Percentiles rank a stretch among this genome's conserved stretches.
Conservation (phyloP, 2,888 invertebrate genomes). For the Leptura quadrifasciata region DNA sequence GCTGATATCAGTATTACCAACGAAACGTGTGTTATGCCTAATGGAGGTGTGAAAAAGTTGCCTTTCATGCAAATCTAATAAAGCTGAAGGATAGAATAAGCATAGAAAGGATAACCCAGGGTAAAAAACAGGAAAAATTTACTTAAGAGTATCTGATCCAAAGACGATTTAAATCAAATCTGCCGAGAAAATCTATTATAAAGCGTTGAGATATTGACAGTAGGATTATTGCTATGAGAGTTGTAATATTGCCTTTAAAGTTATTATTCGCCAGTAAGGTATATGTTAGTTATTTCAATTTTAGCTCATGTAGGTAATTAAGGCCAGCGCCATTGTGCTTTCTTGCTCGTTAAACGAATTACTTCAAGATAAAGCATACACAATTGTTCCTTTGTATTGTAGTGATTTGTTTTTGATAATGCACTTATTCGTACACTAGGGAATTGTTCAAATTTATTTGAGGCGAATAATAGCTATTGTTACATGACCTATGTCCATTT, state of each 20-base stretch:
- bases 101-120: constrained; percentile 27
- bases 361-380: no score
- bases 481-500: no score
- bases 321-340: no score
- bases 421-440: no score
- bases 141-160: constrained; percentile 34
- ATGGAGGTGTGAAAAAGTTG: constrained; percentile 37
- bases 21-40: constrained; percentile 30
- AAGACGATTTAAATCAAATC: constrained; percentile 36
- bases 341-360: no score
- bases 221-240: constrained; percentile 15
- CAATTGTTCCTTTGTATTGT: no score
- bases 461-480: no score
- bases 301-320: no score
- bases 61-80: constrained; percentile 41
- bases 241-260: not conserved
- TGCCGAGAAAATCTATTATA: constrained; percentile 20
- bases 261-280: no score
- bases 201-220: constrained; percentile 18
- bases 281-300: no score
- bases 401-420: no score
- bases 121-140: constrained; percentile 37
- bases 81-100: constrained; percentile 28
- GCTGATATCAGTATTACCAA: constrained; percentile 28
- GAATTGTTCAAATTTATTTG: no score